Evolutionary conservation across 1,140 invertebrate species (phyloP).

Genomic region (Coboldia fuscipes): DNA sequence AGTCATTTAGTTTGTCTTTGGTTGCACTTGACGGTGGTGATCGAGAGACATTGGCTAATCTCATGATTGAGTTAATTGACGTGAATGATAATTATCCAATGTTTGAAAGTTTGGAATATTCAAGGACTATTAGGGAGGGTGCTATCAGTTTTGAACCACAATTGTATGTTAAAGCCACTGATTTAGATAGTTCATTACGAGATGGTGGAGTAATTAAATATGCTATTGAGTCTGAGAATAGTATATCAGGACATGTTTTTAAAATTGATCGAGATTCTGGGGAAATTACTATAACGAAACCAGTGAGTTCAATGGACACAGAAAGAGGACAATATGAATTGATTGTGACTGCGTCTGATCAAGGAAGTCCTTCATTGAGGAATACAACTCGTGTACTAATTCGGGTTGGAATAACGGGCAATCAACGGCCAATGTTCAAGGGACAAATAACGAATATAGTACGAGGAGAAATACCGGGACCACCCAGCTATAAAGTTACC

Average conservation of each 20-base stretch:
- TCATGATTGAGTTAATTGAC: slow-evolving; percentile 47
- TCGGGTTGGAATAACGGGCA: slow-evolving; percentile 51
- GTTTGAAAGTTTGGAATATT: slow-evolving; percentile 51
- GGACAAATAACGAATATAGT: slow-evolving; percentile 37
- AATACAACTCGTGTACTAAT: slow-evolving; percentile 41
- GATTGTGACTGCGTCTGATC: slow-evolving; percentile 44
- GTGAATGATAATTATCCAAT: slow-evolving; percentile 66
- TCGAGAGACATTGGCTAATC: slow-evolving; percentile 37
- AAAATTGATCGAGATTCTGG: slow-evolving; percentile 41
- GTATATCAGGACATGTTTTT: slow-evolving; percentile 32
- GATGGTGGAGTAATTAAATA: slow-evolving; percentile 44
- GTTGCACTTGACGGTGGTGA: slow-evolving; percentile 59
- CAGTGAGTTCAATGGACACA: slow-evolving; percentile 44
- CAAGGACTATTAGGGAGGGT: slow-evolving; percentile 46
- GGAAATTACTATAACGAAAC: slow-evolving; percentile 37
- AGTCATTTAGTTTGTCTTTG: slow-evolving; percentile 52
- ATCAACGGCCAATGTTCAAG: slow-evolving; percentile 52
- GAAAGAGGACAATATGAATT: slow-evolving; percentile 50
- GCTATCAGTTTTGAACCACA: slow-evolving; percentile 51
- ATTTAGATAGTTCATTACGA: slow-evolving; percentile 43
- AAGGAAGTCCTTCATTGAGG: slow-evolving; percentile 35
- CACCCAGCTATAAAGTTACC: slow-evolving; percentile 40
- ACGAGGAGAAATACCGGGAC: slow-evolving; percentile 27
- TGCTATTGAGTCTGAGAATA: slow-evolving; percentile 42
- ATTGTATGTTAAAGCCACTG: slow-evolving; percentile 45